These are phyloP conservation scores for Danaus melanippus DNA, from an alignment of 1,140 invertebrate genomes.

Conservation along the genomic window DNA sequence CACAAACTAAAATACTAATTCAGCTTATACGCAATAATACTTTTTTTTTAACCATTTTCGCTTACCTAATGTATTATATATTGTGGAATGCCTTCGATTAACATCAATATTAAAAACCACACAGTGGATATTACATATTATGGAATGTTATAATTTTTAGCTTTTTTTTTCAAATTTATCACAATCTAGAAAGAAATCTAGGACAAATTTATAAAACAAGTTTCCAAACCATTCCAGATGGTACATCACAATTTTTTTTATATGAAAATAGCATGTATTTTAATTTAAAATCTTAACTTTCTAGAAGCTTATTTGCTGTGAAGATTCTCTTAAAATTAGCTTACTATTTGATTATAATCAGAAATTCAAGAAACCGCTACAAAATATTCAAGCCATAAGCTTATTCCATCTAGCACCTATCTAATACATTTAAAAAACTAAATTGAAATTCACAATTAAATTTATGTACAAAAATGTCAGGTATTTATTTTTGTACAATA, in stretches of 20 bases:
- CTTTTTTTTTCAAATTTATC: not conserved
- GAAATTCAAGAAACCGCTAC: slow-evolving; percentile 6
- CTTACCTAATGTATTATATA: slow-evolving; percentile 44
- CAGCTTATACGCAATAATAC: slow-evolving; percentile 64
- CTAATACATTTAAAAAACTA: slow-evolving; percentile 19
- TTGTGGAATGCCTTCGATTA: slow-evolving; percentile 44
- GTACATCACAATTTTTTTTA: not conserved
- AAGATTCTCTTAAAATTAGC: slow-evolving; percentile 10
- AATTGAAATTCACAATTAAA: slow-evolving; percentile 15
- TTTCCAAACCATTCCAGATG: no score
- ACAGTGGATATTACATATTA: no score
- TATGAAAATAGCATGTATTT: not conserved
- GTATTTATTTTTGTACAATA: slow-evolving; percentile 64
- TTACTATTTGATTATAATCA: slow-evolving; percentile 10
- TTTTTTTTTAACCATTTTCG: slow-evolving; percentile 39
- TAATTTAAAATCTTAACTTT: not conserved
- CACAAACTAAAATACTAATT: slow-evolving; percentile 50
- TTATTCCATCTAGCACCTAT: slow-evolving; percentile 43
- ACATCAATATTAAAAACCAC: slow-evolving; percentile 7
- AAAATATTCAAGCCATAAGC: slow-evolving; percentile 9
- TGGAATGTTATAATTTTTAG: not conserved
- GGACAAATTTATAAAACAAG: no score
- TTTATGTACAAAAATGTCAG: slow-evolving; percentile 52
- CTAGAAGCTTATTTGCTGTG: slow-evolving; percentile 6
- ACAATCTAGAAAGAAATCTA: no score